Evolutionary conservation across 2,113 vertebrate genomes (phyloP), one percentile per base, ranked within the genome.

Genomic region (Mobula birostris): DNA sequence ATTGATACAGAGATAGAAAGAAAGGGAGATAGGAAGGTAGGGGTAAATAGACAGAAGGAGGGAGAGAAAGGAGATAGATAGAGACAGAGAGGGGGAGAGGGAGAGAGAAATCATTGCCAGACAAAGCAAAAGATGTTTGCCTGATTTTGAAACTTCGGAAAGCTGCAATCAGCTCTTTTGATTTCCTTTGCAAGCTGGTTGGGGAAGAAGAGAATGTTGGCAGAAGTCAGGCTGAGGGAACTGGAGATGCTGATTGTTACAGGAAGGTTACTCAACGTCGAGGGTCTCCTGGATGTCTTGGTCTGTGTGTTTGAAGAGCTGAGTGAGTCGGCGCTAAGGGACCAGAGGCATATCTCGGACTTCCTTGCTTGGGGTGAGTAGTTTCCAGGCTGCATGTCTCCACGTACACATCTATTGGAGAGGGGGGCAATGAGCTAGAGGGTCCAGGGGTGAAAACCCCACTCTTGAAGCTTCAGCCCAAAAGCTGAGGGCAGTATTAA

Each of bases 331-430:
- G 94, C 96, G 12, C 95, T 97, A 48, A 95, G 96, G 88, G 95
- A 96, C 94, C 97, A 98, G 95, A 98, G 97, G 94, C 97, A 97
- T 36, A 96, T 98, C 95, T 96, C 95, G 27, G 96, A 97, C 92
- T 98, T 98, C 95, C 96, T 98, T 70, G 96, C 97, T 90, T 98
- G 98, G 98, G 98, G 98, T 98, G 94, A 98, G 98, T 98, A 27
- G 5, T 2, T 29, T 7, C 32, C 40, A 72, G 68, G 68, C 2
- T 48, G 48, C 48, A 48, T 48, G 48, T 48, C 48, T 48, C 48
- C 3, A 48, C 48, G 3, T 48, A 88, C 7, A 12, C 24, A 24
- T 58, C 63, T 58, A 27, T 29, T 1, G 29, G 11, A 0, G 21
- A 2, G 7, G 29, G 11, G 0, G 21, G 27, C 48, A 56, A 0